These are phyloP conservation scores for Acanthornis magna DNA, from an alignment of 2,797 vertebrate genomes.

Conservation along the genomic window DNA sequence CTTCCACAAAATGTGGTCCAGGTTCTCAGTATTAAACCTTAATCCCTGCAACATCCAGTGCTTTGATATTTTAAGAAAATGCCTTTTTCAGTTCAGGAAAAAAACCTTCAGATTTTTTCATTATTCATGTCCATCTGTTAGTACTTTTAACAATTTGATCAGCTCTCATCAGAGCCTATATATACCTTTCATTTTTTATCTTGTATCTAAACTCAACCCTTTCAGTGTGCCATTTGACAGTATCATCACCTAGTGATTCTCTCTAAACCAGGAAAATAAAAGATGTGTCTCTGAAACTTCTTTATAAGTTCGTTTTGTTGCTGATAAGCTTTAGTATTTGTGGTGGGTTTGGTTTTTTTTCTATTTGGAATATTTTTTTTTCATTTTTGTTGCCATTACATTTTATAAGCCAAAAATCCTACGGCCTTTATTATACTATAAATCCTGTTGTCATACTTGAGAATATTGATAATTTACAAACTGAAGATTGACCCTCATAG, in stretches of 20 bases:
- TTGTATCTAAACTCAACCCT: background rate
- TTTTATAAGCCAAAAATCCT: background rate
- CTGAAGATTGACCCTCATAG: background rate
- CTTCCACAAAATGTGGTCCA: background rate
- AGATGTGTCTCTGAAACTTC: background rate
- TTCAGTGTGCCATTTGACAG: background rate
- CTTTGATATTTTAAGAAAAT: background rate
- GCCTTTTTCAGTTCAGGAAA: background rate
- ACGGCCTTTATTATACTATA: background rate
- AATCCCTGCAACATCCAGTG: background rate
- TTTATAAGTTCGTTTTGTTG: background rate
- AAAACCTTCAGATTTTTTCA: background rate
- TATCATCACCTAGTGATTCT: background rate
- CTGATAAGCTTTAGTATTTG: background rate
- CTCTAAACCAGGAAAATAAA: background rate
- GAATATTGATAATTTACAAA: background rate
- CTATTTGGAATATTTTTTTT: background rate
- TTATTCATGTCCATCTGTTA: background rate
- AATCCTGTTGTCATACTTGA: background rate
- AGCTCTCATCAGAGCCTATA: background rate
- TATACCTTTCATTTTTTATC: background rate
- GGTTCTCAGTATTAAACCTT: background rate
- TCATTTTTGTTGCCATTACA: background rate
- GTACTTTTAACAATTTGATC: background rate
- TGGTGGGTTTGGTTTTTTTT: accelerated